Evolutionary conservation across 2,113 vertebrate genomes (phyloP).

Genomic region (Bagarius yarrelli): DNA sequence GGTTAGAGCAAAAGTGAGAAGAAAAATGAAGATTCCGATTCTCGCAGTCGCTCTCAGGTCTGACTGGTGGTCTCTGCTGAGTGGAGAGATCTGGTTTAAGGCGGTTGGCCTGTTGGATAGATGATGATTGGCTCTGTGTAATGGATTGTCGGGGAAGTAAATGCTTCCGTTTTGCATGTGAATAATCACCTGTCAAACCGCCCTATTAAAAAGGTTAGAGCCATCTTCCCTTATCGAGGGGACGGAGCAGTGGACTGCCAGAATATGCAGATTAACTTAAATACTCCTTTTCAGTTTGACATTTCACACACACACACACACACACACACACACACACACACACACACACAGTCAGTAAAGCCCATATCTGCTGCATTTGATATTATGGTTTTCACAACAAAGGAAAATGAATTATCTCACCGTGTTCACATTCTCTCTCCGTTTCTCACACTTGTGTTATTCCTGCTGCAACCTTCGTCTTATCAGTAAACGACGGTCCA

Average conservation of each 20-base stretch:
- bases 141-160: conserved; percentile 45
- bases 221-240: conserved; percentile 49
- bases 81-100: conserved; percentile 10
- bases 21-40: background rate
- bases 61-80: conserved; percentile 31
- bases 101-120: conserved; percentile 15
- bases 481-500: conserved; percentile 46
- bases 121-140: conserved; percentile 33
- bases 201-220: conserved; percentile 48
- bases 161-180: conserved; percentile 53
- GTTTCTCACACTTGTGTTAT: conserved; percentile 32
- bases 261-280: conserved; percentile 37
- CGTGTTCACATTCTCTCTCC: conserved; percentile 31
- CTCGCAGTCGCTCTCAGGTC: background rate
- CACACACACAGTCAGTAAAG: conserved; percentile 3
- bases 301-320: conserved; percentile 17
- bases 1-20: background rate
- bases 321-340: background rate
- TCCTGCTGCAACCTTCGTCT: conserved; percentile 42
- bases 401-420: conserved; percentile 46
- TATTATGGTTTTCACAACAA: conserved; percentile 31
- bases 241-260: conserved; percentile 22
- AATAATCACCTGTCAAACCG: conserved; percentile 52
- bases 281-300: conserved; percentile 22
- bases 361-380: conserved; percentile 6